Conservation (phyloP, 2,888 invertebrate genomes). For the Notocelia uddmanniana region DNA sequence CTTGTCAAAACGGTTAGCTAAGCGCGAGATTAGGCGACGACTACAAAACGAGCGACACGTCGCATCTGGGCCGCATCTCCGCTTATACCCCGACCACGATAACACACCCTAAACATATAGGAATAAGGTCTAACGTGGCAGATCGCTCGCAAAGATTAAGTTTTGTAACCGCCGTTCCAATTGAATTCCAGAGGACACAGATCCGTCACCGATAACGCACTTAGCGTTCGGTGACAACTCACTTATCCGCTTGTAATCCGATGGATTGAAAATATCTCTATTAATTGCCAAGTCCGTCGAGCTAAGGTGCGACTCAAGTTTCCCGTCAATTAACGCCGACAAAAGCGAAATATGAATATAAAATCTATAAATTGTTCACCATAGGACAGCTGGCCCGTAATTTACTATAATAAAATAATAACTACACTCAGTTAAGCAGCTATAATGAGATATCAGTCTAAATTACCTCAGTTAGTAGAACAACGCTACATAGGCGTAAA, state of each 20-base stretch:
- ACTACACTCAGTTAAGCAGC: constrained; percentile 67
- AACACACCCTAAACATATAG: constrained; percentile 47
- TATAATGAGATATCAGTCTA: constrained; percentile 71
- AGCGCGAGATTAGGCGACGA: constrained; percentile 80
- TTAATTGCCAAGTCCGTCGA: constrained; percentile 55
- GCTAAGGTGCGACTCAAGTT: constrained; percentile 58
- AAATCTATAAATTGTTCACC: constrained; percentile 66
- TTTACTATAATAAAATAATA: constrained; percentile 73
- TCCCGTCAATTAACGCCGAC: constrained; percentile 64
- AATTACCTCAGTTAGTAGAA: constrained; percentile 63
- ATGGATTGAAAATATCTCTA: constrained; percentile 67
- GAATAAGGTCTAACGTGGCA: constrained; percentile 57
- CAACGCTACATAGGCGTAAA: constrained; percentile 57
- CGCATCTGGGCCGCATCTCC: constrained; percentile 54
- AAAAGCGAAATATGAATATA: constrained; percentile 69
- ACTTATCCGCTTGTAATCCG: constrained; percentile 77
- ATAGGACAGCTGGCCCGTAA: constrained; percentile 65
- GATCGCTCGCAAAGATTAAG: constrained; percentile 50
- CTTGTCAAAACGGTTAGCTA: constrained; percentile 85
- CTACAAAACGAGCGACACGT: constrained; percentile 79
- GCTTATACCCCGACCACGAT: constrained; percentile 46
- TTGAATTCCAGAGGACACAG: constrained; percentile 81
- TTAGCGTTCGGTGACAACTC: constrained; percentile 80
- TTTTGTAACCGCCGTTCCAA: constrained; percentile 71
- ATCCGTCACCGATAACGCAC: constrained; percentile 83